A percentile compares a stretch with the other conserved stretches of the same genome.
phyloP scores from a whole-genome alignment of 2,888 invertebrate species.

The Ichneumoninae sp. region DNA sequence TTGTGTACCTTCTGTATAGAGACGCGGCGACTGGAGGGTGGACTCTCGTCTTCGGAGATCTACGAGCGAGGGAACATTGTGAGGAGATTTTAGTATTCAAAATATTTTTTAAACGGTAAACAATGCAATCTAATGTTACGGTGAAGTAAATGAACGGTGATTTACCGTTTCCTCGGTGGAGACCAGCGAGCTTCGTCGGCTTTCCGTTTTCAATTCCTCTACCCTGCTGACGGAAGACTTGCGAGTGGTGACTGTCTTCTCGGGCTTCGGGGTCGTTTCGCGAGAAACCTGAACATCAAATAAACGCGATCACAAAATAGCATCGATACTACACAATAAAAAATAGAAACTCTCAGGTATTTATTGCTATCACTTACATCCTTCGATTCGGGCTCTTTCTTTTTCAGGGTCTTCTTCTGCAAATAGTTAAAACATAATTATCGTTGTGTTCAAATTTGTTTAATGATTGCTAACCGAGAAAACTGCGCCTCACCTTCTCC shows the following conservation, averaged over 20 bases:
- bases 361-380: slow-evolving; percentile 69
- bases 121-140: slow-evolving; percentile 22
- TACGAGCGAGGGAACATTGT: slow-evolving; percentile 68
- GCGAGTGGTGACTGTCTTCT: slow-evolving; percentile 76
- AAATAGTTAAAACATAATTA: slow-evolving; percentile 38
- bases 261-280: slow-evolving; percentile 77
- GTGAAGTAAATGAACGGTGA: slow-evolving; percentile 27
- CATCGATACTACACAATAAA: background rate
- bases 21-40: slow-evolving; percentile 77
- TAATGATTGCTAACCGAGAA: slow-evolving; percentile 21
- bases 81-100: slow-evolving; percentile 26
- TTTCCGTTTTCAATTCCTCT: slow-evolving; percentile 81
- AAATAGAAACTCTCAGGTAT: background rate
- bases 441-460: background rate
- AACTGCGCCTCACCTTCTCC: slow-evolving; percentile 76
- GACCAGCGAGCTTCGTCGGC: slow-evolving; percentile 81
- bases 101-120: slow-evolving; percentile 36
- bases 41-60: slow-evolving; percentile 77
- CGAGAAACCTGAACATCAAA: slow-evolving; percentile 66
- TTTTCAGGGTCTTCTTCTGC: slow-evolving; percentile 77
- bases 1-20: slow-evolving; percentile 79
- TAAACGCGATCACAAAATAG: background rate
- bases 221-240: slow-evolving; percentile 81
- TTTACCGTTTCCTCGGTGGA: slow-evolving; percentile 78
- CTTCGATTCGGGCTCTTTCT: slow-evolving; percentile 77